These are phyloP conservation scores for Lindbergichthys nudifrons DNA, from an alignment of 2,797 vertebrate genomes.

Conservation along the genomic window DNA sequence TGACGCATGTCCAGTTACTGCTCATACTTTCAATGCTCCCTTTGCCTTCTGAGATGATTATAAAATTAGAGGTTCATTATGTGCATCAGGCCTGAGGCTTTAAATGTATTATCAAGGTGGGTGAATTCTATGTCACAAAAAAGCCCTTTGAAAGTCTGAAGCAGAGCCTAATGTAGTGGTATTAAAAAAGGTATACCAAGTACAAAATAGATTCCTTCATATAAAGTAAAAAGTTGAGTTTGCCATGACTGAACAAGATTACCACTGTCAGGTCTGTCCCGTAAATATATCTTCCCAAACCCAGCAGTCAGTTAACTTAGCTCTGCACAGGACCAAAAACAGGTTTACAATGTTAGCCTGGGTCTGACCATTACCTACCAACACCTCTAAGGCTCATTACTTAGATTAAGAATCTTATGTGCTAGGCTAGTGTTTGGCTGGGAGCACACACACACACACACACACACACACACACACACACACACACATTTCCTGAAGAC, in stretches of 20 bases:
- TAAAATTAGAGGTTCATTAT: slow-evolving; percentile 50
- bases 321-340: background rate
- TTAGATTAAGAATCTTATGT: background rate
- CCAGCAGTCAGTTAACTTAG: background rate
- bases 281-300: background rate
- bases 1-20: slow-evolving; percentile 50
- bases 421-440: background rate
- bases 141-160: slow-evolving; percentile 8
- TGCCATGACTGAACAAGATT: background rate
- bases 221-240: background rate
- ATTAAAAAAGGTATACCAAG: background rate
- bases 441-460: background rate
- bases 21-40: slow-evolving; percentile 28
- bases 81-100: slow-evolving; percentile 11
- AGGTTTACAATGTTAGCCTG: background rate
- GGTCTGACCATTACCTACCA: background rate
- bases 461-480: slow-evolving; percentile 22
- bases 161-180: background rate
- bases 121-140: slow-evolving; percentile 5
- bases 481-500: too few species aligned
- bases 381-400: background rate
- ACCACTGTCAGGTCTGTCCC: background rate
- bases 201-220: background rate
- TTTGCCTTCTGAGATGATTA: slow-evolving; percentile 37
- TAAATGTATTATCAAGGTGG: slow-evolving; percentile 11